Evolutionary conservation across 2,888 invertebrate genomes (phyloP), one percentile per base, ranked within the genome.

Genomic region (Eupithecia inturbata): DNA sequence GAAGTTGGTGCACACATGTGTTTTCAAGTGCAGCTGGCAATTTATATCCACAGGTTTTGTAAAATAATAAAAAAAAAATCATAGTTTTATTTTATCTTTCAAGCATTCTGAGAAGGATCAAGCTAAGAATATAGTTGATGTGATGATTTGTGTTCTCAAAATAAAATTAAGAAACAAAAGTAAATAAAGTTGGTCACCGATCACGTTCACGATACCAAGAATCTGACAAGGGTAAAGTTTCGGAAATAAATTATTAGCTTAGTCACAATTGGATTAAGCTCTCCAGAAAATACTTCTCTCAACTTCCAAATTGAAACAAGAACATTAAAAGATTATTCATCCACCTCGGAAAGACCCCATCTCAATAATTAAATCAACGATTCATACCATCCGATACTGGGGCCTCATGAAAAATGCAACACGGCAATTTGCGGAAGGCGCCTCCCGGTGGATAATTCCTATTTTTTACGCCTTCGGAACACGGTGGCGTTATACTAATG

Each of bases 331-430:
- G 78, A 80, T 83, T 82, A 80, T 83, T 82, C 81, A 82, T 81
- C 77, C 74, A 76, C 77, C 76, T 69, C 74, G 76, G 71, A 78
- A 83, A 82, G 82, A 82, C 79, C 76, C 89, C 87, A 91, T 92
- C 88, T 86, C 87, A 87, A 90, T 93, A 93, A 93, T 93, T 92
- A 91, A 93, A 92, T 93, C 91, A 91, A 85, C 87, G 86, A 92
- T 92, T 93, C 91, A 90, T 90, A 88, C 85, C 86, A 86, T 83
- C 87, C 84, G 87, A 88, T 91, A 88, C 89, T 64, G 33, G 84
- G 82, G 74, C 69, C 89, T 94, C 93, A 94, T 94, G 93, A 93
- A 93, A 93, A 92, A 93, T 93, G 93, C 92, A 94, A 87, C 87
- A 83, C 82, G 81, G 87, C 92, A 93, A 92, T 93, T 93, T 93